Conservation (phyloP, 2,888 invertebrate species). For the Caenorhabditis sp. region DNA sequence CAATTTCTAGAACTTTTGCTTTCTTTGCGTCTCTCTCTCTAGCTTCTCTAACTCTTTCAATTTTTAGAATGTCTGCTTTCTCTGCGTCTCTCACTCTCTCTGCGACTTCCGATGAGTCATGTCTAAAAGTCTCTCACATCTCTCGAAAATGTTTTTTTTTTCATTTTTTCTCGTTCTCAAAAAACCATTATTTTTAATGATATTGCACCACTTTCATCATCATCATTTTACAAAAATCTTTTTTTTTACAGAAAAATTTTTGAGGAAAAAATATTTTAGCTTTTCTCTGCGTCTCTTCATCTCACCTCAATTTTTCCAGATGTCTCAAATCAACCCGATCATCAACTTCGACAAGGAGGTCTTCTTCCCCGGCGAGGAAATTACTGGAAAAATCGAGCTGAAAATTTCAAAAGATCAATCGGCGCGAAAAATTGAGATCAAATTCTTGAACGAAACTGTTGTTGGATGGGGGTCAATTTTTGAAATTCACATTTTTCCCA, state of each 20-base stretch:
- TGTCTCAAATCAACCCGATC: not conserved
- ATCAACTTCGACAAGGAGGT: constrained; percentile 17
- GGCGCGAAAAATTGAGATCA: constrained; percentile 21
- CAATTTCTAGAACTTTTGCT: too few relatives aligned
- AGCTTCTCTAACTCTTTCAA: too few relatives aligned
- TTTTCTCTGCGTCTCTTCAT: constrained; percentile 7
- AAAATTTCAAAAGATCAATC: constrained; percentile 10
- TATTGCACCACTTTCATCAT: not conserved
- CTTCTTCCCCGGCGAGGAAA: constrained; percentile 23
- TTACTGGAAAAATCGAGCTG: constrained; percentile 15
- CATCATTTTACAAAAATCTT: constrained; percentile 7
- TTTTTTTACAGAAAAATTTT: constrained; percentile 13
- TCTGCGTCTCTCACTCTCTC: constrained; percentile 1
- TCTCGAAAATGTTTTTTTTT: not conserved
- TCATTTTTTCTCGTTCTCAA: constrained; percentile 1
- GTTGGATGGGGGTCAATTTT: not conserved
- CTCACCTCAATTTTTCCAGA: not conserved
- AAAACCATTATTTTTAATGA: constrained; percentile 13
- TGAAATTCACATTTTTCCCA: not conserved
- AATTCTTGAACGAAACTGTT: constrained; percentile 13
- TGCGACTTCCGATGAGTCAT: not conserved
- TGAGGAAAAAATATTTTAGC: constrained; percentile 4
- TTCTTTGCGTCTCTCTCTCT: not conserved
- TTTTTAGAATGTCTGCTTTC: not conserved
- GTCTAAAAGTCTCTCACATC: not conserved